Conservation (phyloP, 2,113 vertebrate genomes). For the Gavia stellata region DNA sequence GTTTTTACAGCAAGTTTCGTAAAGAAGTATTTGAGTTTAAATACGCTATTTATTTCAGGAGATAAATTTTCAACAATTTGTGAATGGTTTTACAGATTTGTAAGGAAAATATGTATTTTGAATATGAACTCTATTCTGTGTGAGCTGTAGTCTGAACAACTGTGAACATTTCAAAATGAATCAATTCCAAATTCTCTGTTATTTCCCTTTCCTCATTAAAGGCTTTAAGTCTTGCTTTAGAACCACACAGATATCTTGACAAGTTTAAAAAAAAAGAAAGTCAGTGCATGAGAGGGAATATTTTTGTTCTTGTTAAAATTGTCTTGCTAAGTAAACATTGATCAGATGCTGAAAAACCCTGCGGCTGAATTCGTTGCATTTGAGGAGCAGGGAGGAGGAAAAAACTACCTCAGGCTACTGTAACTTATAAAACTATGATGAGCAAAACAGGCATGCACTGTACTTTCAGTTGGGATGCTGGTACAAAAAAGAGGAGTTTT, state of each 20-base stretch:
- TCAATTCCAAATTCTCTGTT: neutral
- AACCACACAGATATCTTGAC: neutral
- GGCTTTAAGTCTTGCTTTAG: neutral
- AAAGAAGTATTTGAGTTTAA: neutral
- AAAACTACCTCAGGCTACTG: neutral
- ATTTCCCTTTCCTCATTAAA: neutral
- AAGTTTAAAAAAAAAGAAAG: neutral
- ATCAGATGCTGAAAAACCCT: neutral
- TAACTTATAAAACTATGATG: neutral
- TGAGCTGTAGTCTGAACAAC: neutral
- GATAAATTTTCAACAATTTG: neutral
- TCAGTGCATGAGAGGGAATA: neutral
- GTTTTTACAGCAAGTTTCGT: neutral
- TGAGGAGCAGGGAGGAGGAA: neutral
- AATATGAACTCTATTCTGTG: neutral
- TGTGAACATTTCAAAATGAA: neutral
- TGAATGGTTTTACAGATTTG: neutral
- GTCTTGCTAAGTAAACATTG: slow-evolving; percentile 47
- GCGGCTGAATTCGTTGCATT: neutral
- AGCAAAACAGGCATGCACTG: neutral
- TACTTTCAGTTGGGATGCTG: neutral
- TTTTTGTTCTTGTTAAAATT: slow-evolving; percentile 42
- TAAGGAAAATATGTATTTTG: neutral
- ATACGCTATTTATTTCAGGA: neutral
- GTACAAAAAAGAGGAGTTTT: neutral